These are phyloP conservation scores for Dissostichus mawsoni DNA, from an alignment of 2,113 vertebrate species.

Conservation along the genomic window DNA sequence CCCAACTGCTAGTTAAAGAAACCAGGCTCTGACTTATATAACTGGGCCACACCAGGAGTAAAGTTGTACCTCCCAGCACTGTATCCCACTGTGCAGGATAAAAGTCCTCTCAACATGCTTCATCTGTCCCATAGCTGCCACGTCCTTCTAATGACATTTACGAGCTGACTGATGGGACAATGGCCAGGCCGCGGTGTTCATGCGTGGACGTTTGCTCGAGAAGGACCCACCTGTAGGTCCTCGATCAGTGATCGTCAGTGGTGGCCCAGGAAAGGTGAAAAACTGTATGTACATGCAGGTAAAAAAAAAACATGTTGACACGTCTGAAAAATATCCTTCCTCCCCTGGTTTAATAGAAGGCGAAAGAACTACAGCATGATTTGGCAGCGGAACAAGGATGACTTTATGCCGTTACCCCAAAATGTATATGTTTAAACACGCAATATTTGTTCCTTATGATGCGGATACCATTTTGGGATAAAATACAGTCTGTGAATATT, in stretches of 20 bases:
- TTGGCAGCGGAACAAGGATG: conserved; percentile 37
- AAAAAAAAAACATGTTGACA: conserved; percentile 13
- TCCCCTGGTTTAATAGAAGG: neutral
- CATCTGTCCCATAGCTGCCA: conserved; percentile 45
- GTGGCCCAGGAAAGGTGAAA: conserved; percentile 19
- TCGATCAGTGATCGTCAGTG: conserved; percentile 6
- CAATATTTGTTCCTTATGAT: conserved; percentile 33
- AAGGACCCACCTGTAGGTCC: conserved; percentile 10
- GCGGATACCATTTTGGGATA: conserved; percentile 33
- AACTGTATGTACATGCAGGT: neutral
- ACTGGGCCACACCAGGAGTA: conserved; percentile 10
- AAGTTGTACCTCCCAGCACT: conserved; percentile 30
- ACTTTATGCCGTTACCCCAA: conserved; percentile 18
- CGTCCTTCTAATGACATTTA: conserved; percentile 68
- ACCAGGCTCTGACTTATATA: conserved; percentile 54
- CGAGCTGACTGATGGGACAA: conserved; percentile 73
- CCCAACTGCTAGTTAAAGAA: conserved; percentile 60
- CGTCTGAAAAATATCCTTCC: neutral
- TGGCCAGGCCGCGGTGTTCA: conserved; percentile 50
- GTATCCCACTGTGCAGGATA: conserved; percentile 50
- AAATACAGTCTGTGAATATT: conserved; percentile 54
- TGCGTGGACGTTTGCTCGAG: conserved; percentile 31
- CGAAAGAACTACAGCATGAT: neutral
- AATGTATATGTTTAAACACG: conserved; percentile 27
- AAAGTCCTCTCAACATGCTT: conserved; percentile 60